Conservation (phyloP, 2,113 vertebrate genomes). For the Pogonocichla stellata region DNA sequence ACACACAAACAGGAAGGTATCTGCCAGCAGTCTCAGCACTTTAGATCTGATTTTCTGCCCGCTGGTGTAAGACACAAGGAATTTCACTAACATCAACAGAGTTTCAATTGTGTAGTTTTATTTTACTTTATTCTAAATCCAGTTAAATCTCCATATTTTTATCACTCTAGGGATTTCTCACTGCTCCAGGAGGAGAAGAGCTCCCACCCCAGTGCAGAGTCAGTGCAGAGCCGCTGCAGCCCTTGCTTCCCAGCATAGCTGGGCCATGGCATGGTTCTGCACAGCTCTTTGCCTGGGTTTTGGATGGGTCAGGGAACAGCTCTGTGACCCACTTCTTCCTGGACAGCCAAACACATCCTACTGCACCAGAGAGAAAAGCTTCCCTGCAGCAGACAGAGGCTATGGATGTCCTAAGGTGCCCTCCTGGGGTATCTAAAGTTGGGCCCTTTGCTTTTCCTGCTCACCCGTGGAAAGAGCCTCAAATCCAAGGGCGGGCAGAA, state of each 20-base stretch:
- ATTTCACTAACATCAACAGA: not conserved
- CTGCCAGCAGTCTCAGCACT: constrained; percentile 33
- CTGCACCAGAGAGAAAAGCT: not conserved
- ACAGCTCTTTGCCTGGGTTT: not conserved
- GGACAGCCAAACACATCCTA: not conserved
- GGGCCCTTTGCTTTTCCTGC: not conserved
- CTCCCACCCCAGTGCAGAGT: fast-evolving
- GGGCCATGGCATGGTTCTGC: not conserved
- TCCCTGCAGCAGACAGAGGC: not conserved
- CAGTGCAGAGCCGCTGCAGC: not conserved
- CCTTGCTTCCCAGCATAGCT: not conserved
- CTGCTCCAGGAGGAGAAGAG: not conserved
- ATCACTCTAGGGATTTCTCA: not conserved
- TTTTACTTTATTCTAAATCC: not conserved
- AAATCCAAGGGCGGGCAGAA: not conserved
- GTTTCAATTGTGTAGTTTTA: not conserved
- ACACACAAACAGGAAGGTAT: constrained; percentile 60
- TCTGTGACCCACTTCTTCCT: not conserved
- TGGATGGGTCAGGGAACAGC: not conserved
- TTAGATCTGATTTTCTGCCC: not conserved
- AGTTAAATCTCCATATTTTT: not conserved
- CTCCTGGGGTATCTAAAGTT: not conserved
- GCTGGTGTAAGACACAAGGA: constrained; percentile 11
- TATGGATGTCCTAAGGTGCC: not conserved
- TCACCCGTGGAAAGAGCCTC: not conserved